These are phyloP conservation scores for Hippocampus kuda DNA, from an alignment of 2,797 vertebrate genomes.

Conservation along the genomic window DNA sequence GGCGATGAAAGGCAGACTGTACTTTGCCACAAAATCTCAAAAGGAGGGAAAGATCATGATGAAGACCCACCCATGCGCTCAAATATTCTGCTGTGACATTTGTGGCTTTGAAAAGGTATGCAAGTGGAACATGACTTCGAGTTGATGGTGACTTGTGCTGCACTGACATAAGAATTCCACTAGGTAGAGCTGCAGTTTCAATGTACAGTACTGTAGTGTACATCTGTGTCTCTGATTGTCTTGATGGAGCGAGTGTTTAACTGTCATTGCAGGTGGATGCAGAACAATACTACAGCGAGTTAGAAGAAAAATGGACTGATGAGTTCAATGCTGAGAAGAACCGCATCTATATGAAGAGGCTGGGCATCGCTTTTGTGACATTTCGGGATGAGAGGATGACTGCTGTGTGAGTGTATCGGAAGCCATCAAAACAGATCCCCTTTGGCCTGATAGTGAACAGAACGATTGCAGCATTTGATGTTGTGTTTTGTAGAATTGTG, in stretches of 20 bases:
- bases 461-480: not conserved
- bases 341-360: conserved; percentile 77
- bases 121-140: not conserved
- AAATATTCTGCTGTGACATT: conserved; percentile 81
- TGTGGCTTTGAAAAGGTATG: conserved; percentile 88
- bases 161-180: conserved; percentile 49
- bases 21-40: conserved; percentile 85
- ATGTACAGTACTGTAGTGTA: conserved; percentile 11
- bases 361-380: conserved; percentile 89
- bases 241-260: conserved; percentile 12
- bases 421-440: not conserved
- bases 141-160: conserved; percentile 14
- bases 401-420: conserved; percentile 74
- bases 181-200: conserved; percentile 62
- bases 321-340: conserved; percentile 94
- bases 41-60: conserved; percentile 90
- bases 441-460: not conserved
- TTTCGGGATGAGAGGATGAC: conserved; percentile 91
- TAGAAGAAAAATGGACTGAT: conserved; percentile 92
- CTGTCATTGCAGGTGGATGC: conserved; percentile 80
- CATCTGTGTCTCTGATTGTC: not conserved
- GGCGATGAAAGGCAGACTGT: conserved; percentile 92
- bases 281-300: conserved; percentile 91
- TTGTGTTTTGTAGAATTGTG: conserved; percentile 67
- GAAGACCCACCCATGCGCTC: conserved; percentile 83